A percentile compares a stretch with the other conserved stretches of the same genome.
Evolutionary conservation across 2,797 vertebrate species (phyloP).

Genomic region (Sphaeramia orbicularis): DNA sequence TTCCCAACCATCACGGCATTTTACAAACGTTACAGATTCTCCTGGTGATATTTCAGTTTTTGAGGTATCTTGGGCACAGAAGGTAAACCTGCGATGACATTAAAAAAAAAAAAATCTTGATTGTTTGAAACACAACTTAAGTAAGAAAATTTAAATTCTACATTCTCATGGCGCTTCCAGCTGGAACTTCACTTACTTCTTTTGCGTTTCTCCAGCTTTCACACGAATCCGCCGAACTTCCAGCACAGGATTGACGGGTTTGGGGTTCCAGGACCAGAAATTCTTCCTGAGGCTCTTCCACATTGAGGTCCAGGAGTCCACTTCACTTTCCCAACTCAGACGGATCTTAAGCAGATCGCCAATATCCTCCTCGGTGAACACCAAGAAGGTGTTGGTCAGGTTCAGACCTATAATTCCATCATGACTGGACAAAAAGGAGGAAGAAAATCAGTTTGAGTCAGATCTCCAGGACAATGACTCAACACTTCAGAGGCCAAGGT

Average conservation of each 20-base stretch:
- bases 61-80: constrained; percentile 87
- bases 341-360: constrained; percentile 92
- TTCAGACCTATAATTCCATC: constrained; percentile 88
- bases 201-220: constrained; percentile 94
- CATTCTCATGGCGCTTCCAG: too few relatives aligned
- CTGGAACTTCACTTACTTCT: constrained; percentile 85
- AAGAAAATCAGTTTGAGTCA: neutral
- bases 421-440: constrained; percentile 71
- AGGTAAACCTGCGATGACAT: constrained; percentile 85
- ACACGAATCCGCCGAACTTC: constrained; percentile 91
- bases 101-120: neutral
- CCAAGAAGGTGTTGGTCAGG: constrained; percentile 94
- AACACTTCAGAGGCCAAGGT: neutral
- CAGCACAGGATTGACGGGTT: constrained; percentile 75
- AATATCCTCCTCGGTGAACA: constrained; percentile 93
- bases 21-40: constrained; percentile 87
- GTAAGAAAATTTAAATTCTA: neutral
- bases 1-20: constrained; percentile 92
- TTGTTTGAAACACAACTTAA: neutral
- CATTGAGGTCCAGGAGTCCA: constrained; percentile 86
- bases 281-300: constrained; percentile 86
- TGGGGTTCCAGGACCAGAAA: constrained; percentile 75
- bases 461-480: neutral
- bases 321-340: constrained; percentile 89
- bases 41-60: constrained; percentile 89